These are phyloP conservation scores for Forbesichthys papilliferus DNA, from an alignment of 2,113 vertebrate species.

Conservation along the genomic window DNA sequence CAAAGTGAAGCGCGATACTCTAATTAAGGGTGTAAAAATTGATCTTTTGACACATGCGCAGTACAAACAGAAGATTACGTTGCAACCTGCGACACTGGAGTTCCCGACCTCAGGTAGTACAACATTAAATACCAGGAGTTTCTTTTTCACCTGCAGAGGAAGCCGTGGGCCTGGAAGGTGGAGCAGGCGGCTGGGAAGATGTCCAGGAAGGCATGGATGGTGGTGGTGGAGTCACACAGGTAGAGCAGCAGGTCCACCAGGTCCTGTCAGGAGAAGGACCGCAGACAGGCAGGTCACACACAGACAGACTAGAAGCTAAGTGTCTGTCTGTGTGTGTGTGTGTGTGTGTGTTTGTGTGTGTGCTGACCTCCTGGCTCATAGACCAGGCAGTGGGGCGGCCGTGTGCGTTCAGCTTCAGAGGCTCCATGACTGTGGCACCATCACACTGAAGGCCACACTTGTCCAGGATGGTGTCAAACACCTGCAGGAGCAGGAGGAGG, in stretches of 20 bases:
- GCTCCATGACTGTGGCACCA: constrained; percentile 72
- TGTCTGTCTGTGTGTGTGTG: background rate
- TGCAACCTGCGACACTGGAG: no score
- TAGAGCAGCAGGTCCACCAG: constrained; percentile 88
- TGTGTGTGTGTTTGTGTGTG: background rate
- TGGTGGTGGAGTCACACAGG: constrained; percentile 90
- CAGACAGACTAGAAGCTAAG: background rate
- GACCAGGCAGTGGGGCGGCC: constrained; percentile 75
- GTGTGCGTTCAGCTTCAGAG: constrained; percentile 84
- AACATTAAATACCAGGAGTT: background rate
- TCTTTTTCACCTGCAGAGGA: constrained; percentile 84
- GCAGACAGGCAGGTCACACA: background rate
- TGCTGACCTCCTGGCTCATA: constrained; percentile 85
- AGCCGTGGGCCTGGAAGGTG: constrained; percentile 87
- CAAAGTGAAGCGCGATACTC: no score
- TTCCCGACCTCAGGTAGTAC: no score
- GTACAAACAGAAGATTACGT: no score
- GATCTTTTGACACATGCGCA: no score
- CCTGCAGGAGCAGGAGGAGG: constrained; percentile 66
- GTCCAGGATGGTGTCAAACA: constrained; percentile 85
- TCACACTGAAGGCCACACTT: constrained; percentile 87
- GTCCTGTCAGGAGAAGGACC: constrained; percentile 71
- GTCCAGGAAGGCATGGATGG: constrained; percentile 92
- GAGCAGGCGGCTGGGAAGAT: constrained; percentile 87
- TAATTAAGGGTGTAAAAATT: no score